Conservation (phyloP, 2,113 vertebrate genomes). For the Passer montanus region DNA sequence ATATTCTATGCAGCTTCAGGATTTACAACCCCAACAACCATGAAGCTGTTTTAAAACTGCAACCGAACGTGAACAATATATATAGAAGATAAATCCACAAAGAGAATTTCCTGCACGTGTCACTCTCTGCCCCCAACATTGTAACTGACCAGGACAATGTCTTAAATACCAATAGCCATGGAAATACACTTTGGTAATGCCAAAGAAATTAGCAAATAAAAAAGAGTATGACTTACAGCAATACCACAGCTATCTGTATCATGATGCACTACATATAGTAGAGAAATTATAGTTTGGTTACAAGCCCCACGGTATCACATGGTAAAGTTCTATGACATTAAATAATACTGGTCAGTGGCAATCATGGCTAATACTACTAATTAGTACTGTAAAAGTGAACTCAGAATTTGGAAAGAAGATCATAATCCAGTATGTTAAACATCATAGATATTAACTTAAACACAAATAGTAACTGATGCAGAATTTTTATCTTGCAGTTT, state of each 20-base stretch:
- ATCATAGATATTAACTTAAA: neutral
- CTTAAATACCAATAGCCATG: neutral
- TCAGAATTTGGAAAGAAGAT: neutral
- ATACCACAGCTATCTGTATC: neutral
- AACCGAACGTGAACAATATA: neutral
- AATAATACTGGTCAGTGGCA: neutral
- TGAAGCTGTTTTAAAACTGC: neutral
- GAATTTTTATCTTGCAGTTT: neutral
- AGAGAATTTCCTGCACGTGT: neutral
- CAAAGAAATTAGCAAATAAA: neutral
- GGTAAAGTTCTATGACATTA: neutral
- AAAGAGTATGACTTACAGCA: neutral
- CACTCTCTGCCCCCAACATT: neutral
- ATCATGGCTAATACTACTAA: neutral
- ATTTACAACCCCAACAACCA: neutral
- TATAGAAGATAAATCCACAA: neutral
- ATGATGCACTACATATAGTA: neutral
- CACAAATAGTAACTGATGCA: fast-evolving
- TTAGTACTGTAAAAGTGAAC: neutral
- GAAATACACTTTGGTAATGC: neutral
- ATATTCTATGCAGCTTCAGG: neutral
- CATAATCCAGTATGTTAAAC: neutral
- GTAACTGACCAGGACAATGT: neutral
- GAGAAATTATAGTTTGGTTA: neutral
- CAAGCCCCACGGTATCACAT: neutral